These are phyloP conservation scores for Molossus alvarezi DNA, from an alignment of 2,797 vertebrate genomes.

Conservation along the genomic window DNA sequence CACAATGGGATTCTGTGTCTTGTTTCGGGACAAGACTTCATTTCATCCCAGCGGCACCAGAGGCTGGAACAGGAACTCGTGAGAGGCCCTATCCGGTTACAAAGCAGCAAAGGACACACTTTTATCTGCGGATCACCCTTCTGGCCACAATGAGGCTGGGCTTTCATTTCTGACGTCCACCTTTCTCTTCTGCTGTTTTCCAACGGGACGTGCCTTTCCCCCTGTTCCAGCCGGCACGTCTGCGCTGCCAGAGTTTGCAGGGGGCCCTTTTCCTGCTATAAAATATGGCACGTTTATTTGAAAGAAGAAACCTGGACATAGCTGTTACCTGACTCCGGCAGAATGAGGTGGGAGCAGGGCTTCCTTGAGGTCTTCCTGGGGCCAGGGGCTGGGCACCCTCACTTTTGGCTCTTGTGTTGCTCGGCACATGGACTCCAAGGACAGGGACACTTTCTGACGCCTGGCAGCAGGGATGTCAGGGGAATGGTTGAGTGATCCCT, in stretches of 20 bases:
- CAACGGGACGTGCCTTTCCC: not conserved
- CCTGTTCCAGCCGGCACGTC: not conserved
- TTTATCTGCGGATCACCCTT: not conserved
- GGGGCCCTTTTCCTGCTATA: not conserved
- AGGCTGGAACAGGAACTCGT: not conserved
- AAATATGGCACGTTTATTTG: not conserved
- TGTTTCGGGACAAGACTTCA: not conserved
- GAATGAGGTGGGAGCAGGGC: constrained; percentile 43
- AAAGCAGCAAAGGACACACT: not conserved
- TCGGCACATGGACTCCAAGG: not conserved
- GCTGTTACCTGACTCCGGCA: constrained; percentile 82
- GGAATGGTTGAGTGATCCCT: constrained; percentile 61
- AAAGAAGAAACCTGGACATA: constrained; percentile 49
- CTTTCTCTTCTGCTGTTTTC: not conserved
- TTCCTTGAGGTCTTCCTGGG: not conserved
- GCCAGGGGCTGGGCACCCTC: not conserved
- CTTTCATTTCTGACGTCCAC: not conserved
- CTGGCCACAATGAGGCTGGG: not conserved
- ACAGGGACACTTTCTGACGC: constrained; percentile 43
- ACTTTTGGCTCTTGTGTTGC: not conserved
- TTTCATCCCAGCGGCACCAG: not conserved
- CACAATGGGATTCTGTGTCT: accelerated
- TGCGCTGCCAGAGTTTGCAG: not conserved
- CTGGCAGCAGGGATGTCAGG: not conserved
- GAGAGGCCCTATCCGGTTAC: not conserved